These are phyloP conservation scores for Itoplectis maculator DNA, from an alignment of 2,888 invertebrate genomes.

Conservation along the genomic window DNA sequence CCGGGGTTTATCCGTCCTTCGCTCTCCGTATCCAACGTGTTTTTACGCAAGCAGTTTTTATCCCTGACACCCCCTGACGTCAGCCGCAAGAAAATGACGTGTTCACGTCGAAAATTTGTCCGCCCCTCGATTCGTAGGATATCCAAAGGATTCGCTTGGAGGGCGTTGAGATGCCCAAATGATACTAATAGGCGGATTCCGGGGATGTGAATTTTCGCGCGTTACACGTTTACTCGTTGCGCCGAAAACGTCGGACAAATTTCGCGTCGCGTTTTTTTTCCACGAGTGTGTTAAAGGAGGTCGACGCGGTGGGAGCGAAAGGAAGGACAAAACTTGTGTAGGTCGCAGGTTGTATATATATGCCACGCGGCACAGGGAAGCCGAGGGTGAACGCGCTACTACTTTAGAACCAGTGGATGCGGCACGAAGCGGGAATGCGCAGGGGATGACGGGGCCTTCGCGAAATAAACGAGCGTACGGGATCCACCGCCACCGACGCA, in stretches of 20 bases:
- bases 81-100: slow-evolving; percentile 24
- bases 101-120: slow-evolving; percentile 38
- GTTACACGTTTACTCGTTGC: slow-evolving; percentile 9
- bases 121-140: slow-evolving; percentile 46
- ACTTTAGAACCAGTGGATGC: slow-evolving; percentile 36
- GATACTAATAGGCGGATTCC: slow-evolving; percentile 47
- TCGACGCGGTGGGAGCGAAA: slow-evolving; percentile 45
- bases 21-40: neutral
- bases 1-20: neutral
- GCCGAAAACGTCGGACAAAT: no score
- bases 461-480: slow-evolving; percentile 49
- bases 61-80: no score
- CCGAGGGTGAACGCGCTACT: slow-evolving; percentile 28
- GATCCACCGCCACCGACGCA: slow-evolving; percentile 47
- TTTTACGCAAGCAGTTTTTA: neutral
- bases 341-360: slow-evolving; percentile 4
- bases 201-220: neutral
- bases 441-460: slow-evolving; percentile 51
- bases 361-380: neutral
- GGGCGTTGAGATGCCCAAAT: slow-evolving; percentile 42
- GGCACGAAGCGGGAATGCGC: slow-evolving; percentile 39
- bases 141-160: slow-evolving; percentile 12
- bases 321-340: slow-evolving; percentile 45
- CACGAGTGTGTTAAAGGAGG: slow-evolving; percentile 63
- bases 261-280: slow-evolving; percentile 68